Base-by-base conservation (phyloP, 2,888 invertebrate species). In the Drosophila anceps region DNA sequence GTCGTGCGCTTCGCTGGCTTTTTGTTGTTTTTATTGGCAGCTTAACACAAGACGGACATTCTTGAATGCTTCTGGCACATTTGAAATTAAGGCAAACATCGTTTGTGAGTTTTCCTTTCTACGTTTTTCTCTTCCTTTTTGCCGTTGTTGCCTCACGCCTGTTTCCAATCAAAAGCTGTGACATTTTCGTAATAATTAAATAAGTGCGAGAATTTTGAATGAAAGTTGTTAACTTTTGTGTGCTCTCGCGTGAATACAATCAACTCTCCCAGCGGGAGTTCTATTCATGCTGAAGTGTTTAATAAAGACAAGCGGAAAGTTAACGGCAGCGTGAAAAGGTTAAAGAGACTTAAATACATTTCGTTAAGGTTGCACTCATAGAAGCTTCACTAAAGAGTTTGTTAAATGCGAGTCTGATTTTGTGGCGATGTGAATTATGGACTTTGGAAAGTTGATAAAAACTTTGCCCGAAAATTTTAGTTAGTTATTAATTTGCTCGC, bases 1-100 rank as follows among this genome's bases (percentile, higher is more conserved):
- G 54, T 58, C 58, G 18, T 72, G 51, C 54, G 63, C 63, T 51
- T 59, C 64, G 33, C 31, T 65, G 57, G 24, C 50, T 63, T 76
- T 69, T 69, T 63, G 62, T 73, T 77, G 73, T 67, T 64, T 77
- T 69, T 78, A 81, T 81, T 81, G 64, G 27, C 69, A 67, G 69
- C 69, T 81, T 69, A 64, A 43, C 55, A 51, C 59, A 58, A 51
- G 73, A 54, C 20, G 62, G 57, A 37, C 33, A 27, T 59, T 35
- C 43, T 44, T 8, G 39, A 37, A 29, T 48, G 53, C 53, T 62
- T 39, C 15, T 60, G 81, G 69, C 72, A 58, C 53, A 61, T 72
- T 78, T 70, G 18, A 61, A 79, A 81, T 81, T 66, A 66, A 81
- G 65, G 59, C 62, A 65, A 81, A 73, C 65, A 64, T 50, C 39